Evolutionary conservation across 2,113 vertebrate genomes (phyloP), one percentile per base, ranked within the genome.

Genomic region (Callospermophilus lateralis): DNA sequence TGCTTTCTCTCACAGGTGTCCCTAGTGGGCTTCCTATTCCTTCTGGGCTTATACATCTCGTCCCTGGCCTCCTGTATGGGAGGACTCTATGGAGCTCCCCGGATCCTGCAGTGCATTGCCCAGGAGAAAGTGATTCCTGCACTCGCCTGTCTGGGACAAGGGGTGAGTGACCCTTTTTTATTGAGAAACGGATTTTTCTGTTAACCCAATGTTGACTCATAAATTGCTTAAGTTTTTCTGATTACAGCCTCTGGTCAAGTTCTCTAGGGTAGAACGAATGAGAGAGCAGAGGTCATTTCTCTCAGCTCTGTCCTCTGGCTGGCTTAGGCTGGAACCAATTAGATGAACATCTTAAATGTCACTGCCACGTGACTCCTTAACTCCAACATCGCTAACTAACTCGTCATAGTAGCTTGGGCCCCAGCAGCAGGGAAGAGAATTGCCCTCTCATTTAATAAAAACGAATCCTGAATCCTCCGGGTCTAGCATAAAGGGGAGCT

Each of bases 41-140:
- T 99, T 86, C 97, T 99, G 89, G 99, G 99, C 83, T 98, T 99
- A 76, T 99, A 99, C 98, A 99, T 99, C 98, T 99, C 99, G 0
- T 99, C 99, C 65, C 98, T 99, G 98, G 99, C 99, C 86, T 99
- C 99, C 98, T 99, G 99, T 97, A 99, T 99, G 99, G 99, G 99
- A 37, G 99, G 99, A 87, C 98, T 99, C 67, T 99, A 99, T 0
- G 99, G 99, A 93, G 99, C 99, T 70, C 99, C 99, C 98, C 99
- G 99, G 98, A 99, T 99, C 97, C 99, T 99, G 70, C 99, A 99
- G 98, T 99, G 99, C 98, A 99, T 99, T 0, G 99, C 99, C 70
- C 99, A 99, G 93, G 99, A 99, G 98, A 99, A 99, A 17, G 99
- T 99, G 97, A 98, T 99, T 90, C 99, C 99, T 0, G 97, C 96